Base-by-base conservation (phyloP, 2,113 vertebrate genomes). In the Syrmaticus mikado region DNA sequence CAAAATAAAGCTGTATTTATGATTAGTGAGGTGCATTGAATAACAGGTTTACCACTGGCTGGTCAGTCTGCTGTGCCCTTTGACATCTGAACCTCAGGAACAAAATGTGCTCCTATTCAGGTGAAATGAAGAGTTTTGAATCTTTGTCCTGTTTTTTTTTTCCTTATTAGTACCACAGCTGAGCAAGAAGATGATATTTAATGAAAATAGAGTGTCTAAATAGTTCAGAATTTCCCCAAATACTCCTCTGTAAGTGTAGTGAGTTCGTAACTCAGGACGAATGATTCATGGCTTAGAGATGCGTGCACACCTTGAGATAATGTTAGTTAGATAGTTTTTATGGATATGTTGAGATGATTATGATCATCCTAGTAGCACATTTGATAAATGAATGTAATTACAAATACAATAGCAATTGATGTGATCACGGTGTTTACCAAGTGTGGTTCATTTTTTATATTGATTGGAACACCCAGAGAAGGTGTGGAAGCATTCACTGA, bases 371-470 rank as follows among this genome's bases (percentile, higher is more conserved):
- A 2, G 71, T 64, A 94, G 89, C 92, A 43, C 80, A 34, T 67
- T n/a, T 95, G 96, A 96, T 91, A 71, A 92, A 95, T 91, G 94
- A 65, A 61, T 0, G 46, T 95, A 87, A 95, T 97, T 92, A 94
- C 89, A 87, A 91, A 96, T 80, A 87, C 95, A 76, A 93, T 76
- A 89, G 85, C 92, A 60, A 84, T 82, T 89, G 93, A 90, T 96
- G 90, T 16, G 92, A 78, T 55, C 82, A 8, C 86, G 25, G 90
- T 61, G 93, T 71, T 93, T 66, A 17, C 85, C 84, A 48, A 87
- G 88, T 46, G 93, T 4, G 89, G 53, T 75, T 90, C 82, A 28
- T 75, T 82, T 10, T 58, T 87, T 2, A 66, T 78, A 93, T 92
- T 1, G 90, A 82, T 82, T 20, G 66, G 66, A 57, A 6, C 64